A percentile compares a stretch with the other conserved stretches of the same genome.
Evolutionary conservation across 1,140 invertebrate genomes (phyloP).

Genomic region (Platyscapa corneri): DNA sequence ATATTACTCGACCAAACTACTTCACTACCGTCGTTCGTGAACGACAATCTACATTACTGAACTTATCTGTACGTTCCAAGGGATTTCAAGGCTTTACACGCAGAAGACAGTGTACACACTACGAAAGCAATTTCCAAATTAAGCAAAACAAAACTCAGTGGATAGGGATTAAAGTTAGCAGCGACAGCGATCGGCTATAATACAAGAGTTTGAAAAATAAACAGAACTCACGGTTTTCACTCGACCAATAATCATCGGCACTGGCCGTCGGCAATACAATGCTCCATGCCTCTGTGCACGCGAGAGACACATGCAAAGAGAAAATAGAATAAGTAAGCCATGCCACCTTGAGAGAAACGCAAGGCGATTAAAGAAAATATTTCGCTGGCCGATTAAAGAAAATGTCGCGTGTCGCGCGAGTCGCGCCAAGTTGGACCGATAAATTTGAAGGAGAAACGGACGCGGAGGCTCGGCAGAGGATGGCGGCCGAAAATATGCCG

Average conservation of each 20-base stretch:
- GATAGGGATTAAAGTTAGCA: not conserved
- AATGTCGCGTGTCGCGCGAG: not conserved
- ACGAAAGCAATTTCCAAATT: not conserved
- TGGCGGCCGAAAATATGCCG: too few species aligned
- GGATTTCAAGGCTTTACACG: not conserved
- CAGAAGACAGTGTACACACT: not conserved
- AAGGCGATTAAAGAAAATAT: too few species aligned
- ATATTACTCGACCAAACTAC: not conserved
- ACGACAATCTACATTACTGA: not conserved
- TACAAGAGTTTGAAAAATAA: constrained; percentile 47
- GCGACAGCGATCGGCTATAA: not conserved
- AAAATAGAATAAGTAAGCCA: constrained; percentile 20
- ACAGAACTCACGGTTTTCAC: constrained; percentile 72
- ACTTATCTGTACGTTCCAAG: not conserved
- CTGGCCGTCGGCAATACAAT: constrained; percentile 72
- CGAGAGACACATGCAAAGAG: constrained; percentile 55
- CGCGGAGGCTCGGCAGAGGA: not conserved
- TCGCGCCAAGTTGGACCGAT: too few species aligned
- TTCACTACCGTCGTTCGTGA: not conserved
- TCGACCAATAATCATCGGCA: constrained; percentile 71
- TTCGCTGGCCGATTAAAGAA: not conserved
- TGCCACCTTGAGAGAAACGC: not conserved
- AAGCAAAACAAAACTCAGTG: not conserved
- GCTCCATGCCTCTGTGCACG: constrained; percentile 72
- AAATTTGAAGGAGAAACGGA: not conserved